Evolutionary conservation across 2,888 invertebrate species (phyloP), one percentile per base, ranked within the genome.

Genomic region (Cryptosula pallasiana): DNA sequence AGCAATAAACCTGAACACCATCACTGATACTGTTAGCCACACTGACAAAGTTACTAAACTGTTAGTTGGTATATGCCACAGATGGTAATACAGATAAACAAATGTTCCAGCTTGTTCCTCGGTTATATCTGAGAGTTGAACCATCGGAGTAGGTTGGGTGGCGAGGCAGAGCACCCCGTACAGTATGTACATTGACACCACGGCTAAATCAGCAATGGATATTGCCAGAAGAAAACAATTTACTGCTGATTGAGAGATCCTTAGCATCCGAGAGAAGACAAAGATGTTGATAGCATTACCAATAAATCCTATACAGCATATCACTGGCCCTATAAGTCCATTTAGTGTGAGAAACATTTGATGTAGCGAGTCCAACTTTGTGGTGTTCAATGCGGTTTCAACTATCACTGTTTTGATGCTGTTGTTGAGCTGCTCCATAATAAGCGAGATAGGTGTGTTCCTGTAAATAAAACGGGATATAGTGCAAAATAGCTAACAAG

Each of bases 271-370:
- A 32, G 25, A 27, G n/a, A 63, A 63, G 13, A 63, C 32, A 25
- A 63, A 9, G 13, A 63, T 63, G 32, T 63, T 63, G 2, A 63
- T 63, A 25, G 32, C 3, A n/a, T 63, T 63, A 13, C 63, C 63
- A 9, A 63, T 3, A 34, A 63, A 29, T 13, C 63, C 63, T 5
- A 63, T 27, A 29, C 3, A 16, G 32, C 32, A 63, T 13, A 63
- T 63, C 25, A 27, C n/a, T 13, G 63, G 34, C 2, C 25, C 27
- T 32, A 63, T 32, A 32, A 25, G 29, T 32, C 63, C 63, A 32
- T 63, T 34, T 2, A 63, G 20, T 2, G 32, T 63, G 63, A 45
- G 45, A 20, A 45, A 45, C 5, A 45, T 5, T 45, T 45, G 5
- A 20, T 45, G 45, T 5, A 45, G 45, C 9, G 5, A 5, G 20